phyloP scores from a whole-genome alignment of 2,888 invertebrate genomes.

The Tipula lateralis region DNA sequence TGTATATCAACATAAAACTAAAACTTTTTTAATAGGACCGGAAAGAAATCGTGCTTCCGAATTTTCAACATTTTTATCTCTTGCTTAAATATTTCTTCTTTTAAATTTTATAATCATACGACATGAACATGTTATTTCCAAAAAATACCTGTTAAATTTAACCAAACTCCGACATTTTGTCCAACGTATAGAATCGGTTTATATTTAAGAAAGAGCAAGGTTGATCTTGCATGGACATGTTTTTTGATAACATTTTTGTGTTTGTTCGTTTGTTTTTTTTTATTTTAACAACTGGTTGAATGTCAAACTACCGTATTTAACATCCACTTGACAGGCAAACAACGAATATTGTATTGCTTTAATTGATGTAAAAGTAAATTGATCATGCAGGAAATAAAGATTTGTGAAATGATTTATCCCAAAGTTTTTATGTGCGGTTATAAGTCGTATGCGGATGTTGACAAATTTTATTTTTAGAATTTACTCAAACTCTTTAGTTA shows the following conservation, averaged over 20 bases:
- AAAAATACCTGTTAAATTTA: not conserved
- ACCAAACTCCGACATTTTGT: not conserved
- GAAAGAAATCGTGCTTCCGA: not conserved
- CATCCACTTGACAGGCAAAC: not conserved
- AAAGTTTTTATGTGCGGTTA: too few relatives aligned
- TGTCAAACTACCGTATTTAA: conserved; percentile 24
- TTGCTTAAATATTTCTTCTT: too few relatives aligned
- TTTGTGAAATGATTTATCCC: too few relatives aligned
- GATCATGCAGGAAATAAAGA: not conserved
- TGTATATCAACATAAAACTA: not conserved
- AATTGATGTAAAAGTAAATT: not conserved
- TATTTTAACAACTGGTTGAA: not conserved
- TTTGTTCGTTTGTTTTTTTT: not conserved
- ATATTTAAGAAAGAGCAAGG: conserved; percentile 11
- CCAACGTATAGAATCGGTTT: not conserved
- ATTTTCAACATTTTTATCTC: not conserved
- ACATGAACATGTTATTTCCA: not conserved
- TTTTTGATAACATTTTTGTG: not conserved
- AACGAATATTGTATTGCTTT: not conserved
- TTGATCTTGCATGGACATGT: not conserved
- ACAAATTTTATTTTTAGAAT: too few relatives aligned
- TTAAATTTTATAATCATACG: not conserved
- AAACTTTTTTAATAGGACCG: not conserved
- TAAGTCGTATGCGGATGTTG: too few relatives aligned
- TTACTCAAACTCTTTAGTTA: too few relatives aligned